phyloP scores from a whole-genome alignment of 2,888 invertebrate genomes.

The Caenorhabditis sp. region DNA sequence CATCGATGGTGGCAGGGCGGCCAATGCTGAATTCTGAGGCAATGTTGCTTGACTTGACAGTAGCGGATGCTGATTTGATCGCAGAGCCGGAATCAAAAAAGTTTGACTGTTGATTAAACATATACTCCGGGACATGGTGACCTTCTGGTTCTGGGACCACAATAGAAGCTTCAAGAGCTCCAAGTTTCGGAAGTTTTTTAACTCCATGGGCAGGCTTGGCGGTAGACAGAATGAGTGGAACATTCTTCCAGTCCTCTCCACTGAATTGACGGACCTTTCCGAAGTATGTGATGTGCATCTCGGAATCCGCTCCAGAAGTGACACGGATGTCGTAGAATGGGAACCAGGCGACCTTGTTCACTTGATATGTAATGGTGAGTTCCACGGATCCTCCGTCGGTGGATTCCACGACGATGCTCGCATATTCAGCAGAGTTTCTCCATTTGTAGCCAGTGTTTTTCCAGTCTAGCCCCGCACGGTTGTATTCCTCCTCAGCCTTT shows the following conservation, averaged over 20 bases:
- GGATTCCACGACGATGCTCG: slow-evolving; percentile 55
- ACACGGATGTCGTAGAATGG: slow-evolving; percentile 77
- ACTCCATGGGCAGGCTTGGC: slow-evolving; percentile 54
- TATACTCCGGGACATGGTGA: too few species aligned
- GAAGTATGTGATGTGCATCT: slow-evolving; percentile 81
- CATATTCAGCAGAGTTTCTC: slow-evolving; percentile 50
- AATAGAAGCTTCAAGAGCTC: slow-evolving; percentile 48
- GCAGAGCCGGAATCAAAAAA: too few species aligned
- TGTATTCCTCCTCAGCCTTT: slow-evolving; percentile 48
- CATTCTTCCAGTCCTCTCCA: slow-evolving; percentile 84
- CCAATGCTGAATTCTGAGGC: slow-evolving; percentile 53
- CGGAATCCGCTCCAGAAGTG: slow-evolving; percentile 51
- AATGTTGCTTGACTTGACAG: slow-evolving; percentile 46
- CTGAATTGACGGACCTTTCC: slow-evolving; percentile 83
- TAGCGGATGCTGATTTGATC: not conserved
- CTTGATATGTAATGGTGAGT: slow-evolving; percentile 69
- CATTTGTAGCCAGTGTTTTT: slow-evolving; percentile 56
- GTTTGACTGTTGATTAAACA: too few species aligned
- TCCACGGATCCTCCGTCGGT: slow-evolving; percentile 34
- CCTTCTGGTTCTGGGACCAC: slow-evolving; percentile 4
- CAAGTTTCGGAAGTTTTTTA: slow-evolving; percentile 55
- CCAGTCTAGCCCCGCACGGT: slow-evolving; percentile 36
- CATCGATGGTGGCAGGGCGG: slow-evolving; percentile 46
- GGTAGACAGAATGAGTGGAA: slow-evolving; percentile 65
- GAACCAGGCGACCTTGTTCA: slow-evolving; percentile 73